Conservation (phyloP, 2,888 invertebrate species). For the Lasioglossum morio region DNA sequence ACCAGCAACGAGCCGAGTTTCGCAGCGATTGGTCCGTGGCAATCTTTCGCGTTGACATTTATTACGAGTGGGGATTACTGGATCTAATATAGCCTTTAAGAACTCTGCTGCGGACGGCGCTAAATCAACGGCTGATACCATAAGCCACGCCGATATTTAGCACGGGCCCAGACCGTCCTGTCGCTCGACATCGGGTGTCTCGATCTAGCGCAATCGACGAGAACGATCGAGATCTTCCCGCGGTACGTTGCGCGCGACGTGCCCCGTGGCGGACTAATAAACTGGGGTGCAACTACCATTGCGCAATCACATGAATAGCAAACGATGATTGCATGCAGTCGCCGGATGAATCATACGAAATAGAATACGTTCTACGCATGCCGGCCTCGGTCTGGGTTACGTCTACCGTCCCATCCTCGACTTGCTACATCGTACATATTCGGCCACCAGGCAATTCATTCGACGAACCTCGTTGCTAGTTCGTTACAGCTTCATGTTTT, state of each 20-base stretch:
- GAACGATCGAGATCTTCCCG: not conserved
- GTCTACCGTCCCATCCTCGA: not conserved
- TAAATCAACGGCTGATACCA: conserved; percentile 46
- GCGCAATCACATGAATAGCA: conserved; percentile 16
- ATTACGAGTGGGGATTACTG: conserved; percentile 60
- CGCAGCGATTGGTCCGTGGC: conserved; percentile 49
- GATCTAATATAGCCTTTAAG: conserved; percentile 63
- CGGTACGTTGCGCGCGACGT: not conserved
- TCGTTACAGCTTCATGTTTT: not conserved
- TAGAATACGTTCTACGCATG: not conserved
- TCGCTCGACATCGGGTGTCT: not conserved
- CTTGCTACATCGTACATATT: not conserved
- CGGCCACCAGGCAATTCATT: not conserved
- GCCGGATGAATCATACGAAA: not conserved
- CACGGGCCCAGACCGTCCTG: not conserved
- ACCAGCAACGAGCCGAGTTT: conserved; percentile 21
- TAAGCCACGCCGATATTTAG: conserved; percentile 39
- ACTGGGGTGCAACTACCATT: not conserved
- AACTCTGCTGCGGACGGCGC: conserved; percentile 37
- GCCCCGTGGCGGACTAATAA: conserved; percentile 11
- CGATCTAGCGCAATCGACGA: conserved; percentile 12
- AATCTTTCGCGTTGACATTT: conserved; percentile 66
- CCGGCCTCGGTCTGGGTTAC: not conserved
- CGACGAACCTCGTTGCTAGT: not conserved
- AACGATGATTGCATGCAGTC: conserved; percentile 17